Conservation (phyloP, 2,797 vertebrate species). For the Epinephelus coioides region DNA sequence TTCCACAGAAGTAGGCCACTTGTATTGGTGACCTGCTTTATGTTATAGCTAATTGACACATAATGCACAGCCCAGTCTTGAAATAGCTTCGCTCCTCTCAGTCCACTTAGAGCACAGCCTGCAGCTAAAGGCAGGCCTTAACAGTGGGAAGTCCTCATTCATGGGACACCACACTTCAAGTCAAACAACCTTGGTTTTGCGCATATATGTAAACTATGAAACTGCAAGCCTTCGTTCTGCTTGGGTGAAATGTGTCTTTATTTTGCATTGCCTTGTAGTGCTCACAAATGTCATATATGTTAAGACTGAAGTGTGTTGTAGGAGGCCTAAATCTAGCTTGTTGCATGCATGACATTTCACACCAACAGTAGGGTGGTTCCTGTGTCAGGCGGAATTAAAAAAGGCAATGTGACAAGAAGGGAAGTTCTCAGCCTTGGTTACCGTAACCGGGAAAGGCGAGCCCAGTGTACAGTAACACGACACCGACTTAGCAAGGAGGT, state of each 20-base stretch:
- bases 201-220: not conserved
- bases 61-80: conserved; percentile 51
- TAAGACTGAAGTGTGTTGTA: not conserved
- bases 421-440: conserved; percentile 83
- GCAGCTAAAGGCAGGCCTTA: conserved; percentile 26
- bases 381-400: conserved; percentile 32
- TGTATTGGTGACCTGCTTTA: conserved; percentile 63
- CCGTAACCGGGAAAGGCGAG: conserved; percentile 79
- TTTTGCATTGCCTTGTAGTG: not conserved
- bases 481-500: conserved; percentile 59
- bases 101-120: conserved; percentile 34
- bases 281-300: not conserved
- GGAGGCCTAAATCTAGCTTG: not conserved
- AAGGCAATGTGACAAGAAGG: conserved; percentile 55
- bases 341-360: conserved; percentile 32
- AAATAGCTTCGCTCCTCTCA: conserved; percentile 50
- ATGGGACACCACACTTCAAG: conserved; percentile 23
- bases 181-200: conserved; percentile 16
- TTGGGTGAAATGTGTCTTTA: not conserved
- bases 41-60: conserved; percentile 62
- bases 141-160: conserved; percentile 40
- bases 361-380: conserved; percentile 38
- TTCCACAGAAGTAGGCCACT: conserved; percentile 56
- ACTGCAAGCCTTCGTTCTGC: not conserved
- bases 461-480: conserved; percentile 70